Conservation (phyloP, 2,113 vertebrate genomes). For the Semicossyphus pulcher region DNA sequence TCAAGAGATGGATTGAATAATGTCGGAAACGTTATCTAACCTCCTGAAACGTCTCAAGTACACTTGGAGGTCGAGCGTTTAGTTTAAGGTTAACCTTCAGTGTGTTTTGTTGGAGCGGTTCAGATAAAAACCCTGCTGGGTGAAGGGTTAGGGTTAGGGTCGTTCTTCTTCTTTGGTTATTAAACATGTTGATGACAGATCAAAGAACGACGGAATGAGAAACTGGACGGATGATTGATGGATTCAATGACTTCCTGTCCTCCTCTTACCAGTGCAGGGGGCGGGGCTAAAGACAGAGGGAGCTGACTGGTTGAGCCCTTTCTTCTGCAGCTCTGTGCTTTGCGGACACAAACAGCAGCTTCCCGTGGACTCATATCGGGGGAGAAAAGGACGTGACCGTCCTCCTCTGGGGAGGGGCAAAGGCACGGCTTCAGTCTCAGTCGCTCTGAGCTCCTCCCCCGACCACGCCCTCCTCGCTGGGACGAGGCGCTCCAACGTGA, state of each 20-base stretch:
- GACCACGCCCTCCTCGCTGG: constrained; percentile 56
- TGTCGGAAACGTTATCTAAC: no score
- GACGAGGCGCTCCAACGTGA: constrained; percentile 62
- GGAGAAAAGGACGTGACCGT: constrained; percentile 33
- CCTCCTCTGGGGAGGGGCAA: constrained; percentile 12
- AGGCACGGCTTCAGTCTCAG: constrained; percentile 23
- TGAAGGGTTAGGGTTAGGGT: no score
- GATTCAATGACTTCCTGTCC: not conserved
- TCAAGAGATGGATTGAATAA: no score
- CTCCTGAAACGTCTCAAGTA: no score
- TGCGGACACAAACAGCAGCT: constrained; percentile 56
- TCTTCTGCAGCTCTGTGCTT: constrained; percentile 42
- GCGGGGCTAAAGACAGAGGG: constrained; percentile 53
- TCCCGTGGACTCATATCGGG: constrained; percentile 60
- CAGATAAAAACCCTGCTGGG: no score
- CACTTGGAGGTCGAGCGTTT: no score
- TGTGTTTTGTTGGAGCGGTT: no score
- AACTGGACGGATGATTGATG: not conserved
- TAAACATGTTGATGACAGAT: not conserved
- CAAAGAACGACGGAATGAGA: not conserved
- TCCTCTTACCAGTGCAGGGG: constrained; percentile 69
- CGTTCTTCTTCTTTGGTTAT: no score
- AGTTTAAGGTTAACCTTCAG: no score
- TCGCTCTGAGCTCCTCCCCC: constrained; percentile 48
- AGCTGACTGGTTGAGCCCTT: constrained; percentile 67